These are phyloP conservation scores for Oreochromis tanganicae DNA, from an alignment of 2,113 vertebrate genomes.

Conservation along the genomic window DNA sequence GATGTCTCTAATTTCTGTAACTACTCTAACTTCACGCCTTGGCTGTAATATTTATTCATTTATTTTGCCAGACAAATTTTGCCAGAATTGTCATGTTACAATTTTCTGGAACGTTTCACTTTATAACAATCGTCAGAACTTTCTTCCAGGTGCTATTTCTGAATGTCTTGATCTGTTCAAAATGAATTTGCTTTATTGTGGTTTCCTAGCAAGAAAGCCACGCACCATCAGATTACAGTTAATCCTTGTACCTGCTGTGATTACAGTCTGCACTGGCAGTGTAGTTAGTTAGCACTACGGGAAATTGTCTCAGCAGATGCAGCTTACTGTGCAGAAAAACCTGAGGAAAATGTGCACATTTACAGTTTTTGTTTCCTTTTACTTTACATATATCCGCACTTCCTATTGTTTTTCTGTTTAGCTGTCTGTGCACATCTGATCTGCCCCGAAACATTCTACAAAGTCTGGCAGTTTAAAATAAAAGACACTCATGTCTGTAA, in stretches of 20 bases:
- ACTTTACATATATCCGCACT: background rate
- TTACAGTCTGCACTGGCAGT: background rate
- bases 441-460: accelerated
- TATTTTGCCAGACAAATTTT: background rate
- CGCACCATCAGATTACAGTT: background rate
- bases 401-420: background rate
- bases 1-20: background rate
- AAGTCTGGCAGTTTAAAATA: background rate
- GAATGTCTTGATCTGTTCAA: background rate
- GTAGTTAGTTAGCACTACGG: background rate
- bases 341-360: background rate
- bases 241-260: background rate
- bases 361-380: background rate
- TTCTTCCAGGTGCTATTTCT: background rate
- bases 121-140: background rate
- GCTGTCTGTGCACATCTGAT: background rate
- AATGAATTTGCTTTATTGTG: background rate
- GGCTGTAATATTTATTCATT: background rate
- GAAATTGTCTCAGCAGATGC: background rate
- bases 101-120: background rate
- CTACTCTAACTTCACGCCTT: background rate
- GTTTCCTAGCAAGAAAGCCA: background rate
- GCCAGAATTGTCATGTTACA: background rate
- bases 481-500: background rate
- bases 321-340: background rate